phyloP scores from a whole-genome alignment of 2,888 invertebrate genomes.

The Stramonita haemastoma region DNA sequence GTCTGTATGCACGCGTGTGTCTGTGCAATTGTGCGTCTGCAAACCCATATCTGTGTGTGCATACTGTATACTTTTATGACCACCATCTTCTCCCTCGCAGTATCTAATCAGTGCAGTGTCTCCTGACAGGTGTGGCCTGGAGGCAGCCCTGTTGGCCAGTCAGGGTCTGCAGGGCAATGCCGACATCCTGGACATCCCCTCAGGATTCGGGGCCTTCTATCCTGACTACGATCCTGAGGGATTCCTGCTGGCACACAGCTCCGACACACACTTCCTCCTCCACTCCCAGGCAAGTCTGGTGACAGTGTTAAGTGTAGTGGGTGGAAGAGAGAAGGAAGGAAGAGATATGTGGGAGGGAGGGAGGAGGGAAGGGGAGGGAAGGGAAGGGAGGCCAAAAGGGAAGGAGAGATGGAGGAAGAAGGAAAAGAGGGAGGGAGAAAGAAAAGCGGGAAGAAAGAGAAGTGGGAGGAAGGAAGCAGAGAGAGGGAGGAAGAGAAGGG shows the following conservation, averaged over 20 bases:
- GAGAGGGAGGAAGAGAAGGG: too few species aligned
- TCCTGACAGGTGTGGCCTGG: conserved; percentile 56
- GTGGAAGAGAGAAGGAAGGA: background rate
- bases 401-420: too few species aligned
- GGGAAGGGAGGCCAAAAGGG: too few species aligned
- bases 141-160: conserved; percentile 63
- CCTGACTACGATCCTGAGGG: conserved; percentile 61
- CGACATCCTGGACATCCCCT: conserved; percentile 60
- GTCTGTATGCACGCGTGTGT: background rate
- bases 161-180: conserved; percentile 63
- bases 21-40: background rate
- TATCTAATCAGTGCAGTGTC: background rate
- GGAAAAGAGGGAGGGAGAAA: too few species aligned
- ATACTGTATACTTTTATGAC: background rate
- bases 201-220: conserved; percentile 66
- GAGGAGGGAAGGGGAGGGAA: too few species aligned
- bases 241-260: conserved; percentile 46
- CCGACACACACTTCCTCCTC: conserved; percentile 51
- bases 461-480: too few species aligned
- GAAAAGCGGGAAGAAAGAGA: too few species aligned
- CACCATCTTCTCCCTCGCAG: background rate
- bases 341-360: too few species aligned
- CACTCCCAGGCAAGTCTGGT: conserved; percentile 55
- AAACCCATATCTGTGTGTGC: background rate
- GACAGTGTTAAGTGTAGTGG: background rate